Evolutionary conservation across 2,113 vertebrate genomes (phyloP), one percentile per base, ranked within the genome.

Genomic region (Istiophorus platypterus): DNA sequence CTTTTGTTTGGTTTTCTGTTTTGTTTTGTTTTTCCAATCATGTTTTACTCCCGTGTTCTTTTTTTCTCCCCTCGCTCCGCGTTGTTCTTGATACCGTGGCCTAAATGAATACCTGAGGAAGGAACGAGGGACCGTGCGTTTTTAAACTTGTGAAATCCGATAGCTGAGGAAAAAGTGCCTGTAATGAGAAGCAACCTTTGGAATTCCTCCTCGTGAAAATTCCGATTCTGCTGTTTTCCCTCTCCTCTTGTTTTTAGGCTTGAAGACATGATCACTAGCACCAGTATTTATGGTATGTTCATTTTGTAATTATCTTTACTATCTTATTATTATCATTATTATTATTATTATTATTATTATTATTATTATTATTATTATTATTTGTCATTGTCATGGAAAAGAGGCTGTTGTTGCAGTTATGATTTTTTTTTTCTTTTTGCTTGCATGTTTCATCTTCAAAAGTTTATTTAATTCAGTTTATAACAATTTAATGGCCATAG

Each of bases 221-320:
- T 97, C 96, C 96, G 95, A 96, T 97, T 97, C 96, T 96, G 96
- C 96, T 96, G 95, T 97, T 97, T 89, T 54, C 79, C 85, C 78
- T 89, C 88, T 92, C 81, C 84, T 90, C 85, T 93, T 96, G 96
- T 97, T 96, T 96, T 91, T 91, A 93, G 91, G 96, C 97, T 96
- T 96, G 97, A 97, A 97, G 98, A 98, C 97, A 99, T 99, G 98
- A 98, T 99, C 97, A 97, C 97, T 96, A 98, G 97, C 97, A 97
- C 95, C 97, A 97, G 96, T 97, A 96, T 99, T 96, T 98, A 99
- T 98, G 98, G 98, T 99, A 99, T 89, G 98, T 98, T 94, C 93
- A 93, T 96, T 97, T 97, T 96, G 92, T 89, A 91, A 95, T 97
- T 95, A 95, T 95, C 95, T 95, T 95, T 92, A 92, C 41, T 63